Evolutionary conservation across 2,888 invertebrate genomes (phyloP), one percentile per base, ranked within the genome.

Genomic region (Ceraclea dissimilis): DNA sequence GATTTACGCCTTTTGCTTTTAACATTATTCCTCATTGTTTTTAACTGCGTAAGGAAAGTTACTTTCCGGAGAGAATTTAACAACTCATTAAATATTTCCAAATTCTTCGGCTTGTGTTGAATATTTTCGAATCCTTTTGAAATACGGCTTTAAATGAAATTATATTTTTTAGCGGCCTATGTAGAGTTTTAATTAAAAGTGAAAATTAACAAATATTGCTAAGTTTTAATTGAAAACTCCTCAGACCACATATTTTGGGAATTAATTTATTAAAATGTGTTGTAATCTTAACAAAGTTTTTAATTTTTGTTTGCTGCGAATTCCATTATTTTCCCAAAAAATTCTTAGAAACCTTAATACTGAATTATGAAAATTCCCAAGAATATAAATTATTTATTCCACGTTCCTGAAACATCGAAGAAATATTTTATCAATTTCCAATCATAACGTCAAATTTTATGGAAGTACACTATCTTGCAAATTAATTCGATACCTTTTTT

Each of bases 41-140:
- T 49, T 52, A 57, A 52, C 52, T 49, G 57, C 44, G 46, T 51
- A 56, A 56, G 51, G 47, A 22, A 51, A 48, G 54, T 49, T 49
- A 54, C 50, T 54, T 54, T 54, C 44, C 44, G 54, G 39, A 22
- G 54, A 50, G 50, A 55, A 51, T 55, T 55, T 51, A 55, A 55
- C 55, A 55, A 55, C 47, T 55, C 55, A 55, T 55, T 55, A 55
- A 55, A 55, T 55, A 55, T 55, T 55, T 51, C 50, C 19, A 55
- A 31, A 55, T 55, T 55, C 55, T 55, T 55, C 46, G 50, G 55
- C 46, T 51, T 46, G 48, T 39, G 39, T 39, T 39, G 47, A 50
- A 54, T 54, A 54, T 54, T 54, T 44, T 43, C 49, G 33, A 54
- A 54, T 54, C 50, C 54, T 39, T 50, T 54, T 54, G 50, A 49